Conservation (phyloP, 2,113 vertebrate species). For the Urocynchramus pylzowi region DNA sequence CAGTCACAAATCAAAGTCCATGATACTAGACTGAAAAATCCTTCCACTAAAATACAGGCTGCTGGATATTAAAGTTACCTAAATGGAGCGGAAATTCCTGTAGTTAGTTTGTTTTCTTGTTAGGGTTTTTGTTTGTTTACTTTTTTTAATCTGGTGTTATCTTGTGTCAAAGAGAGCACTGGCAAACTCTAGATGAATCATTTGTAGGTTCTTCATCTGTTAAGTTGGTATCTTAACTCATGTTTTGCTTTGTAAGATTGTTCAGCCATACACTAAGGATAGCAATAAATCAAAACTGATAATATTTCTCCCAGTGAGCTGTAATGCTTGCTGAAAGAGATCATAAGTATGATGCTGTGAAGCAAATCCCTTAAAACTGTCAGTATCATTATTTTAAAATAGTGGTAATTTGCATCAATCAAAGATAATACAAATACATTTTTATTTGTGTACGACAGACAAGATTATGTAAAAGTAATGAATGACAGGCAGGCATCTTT, state of each 20-base stretch:
- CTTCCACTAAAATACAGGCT: background rate
- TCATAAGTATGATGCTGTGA: background rate
- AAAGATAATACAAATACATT: background rate
- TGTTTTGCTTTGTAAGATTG: background rate
- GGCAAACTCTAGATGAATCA: background rate
- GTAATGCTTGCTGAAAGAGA: background rate
- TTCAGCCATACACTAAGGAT: background rate
- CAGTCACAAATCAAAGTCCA: background rate
- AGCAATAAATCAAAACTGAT: constrained; percentile 15
- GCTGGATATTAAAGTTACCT: background rate
- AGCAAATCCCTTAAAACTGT: background rate
- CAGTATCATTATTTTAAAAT: background rate
- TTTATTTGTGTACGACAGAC: background rate
- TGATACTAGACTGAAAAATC: background rate
- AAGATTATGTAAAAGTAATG: background rate
- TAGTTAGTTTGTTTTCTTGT: background rate
- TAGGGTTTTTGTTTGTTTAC: background rate
- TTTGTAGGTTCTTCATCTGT: background rate
- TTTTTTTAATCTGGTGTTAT: background rate
- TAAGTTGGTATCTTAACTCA: background rate
- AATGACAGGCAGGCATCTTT: background rate
- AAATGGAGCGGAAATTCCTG: background rate
- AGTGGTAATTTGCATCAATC: background rate
- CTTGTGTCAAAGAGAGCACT: background rate
- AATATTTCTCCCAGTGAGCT: background rate